A percentile compares a stretch with the other conserved stretches of the same genome.
Conservation (phyloP, 2,888 invertebrate species). For the Trisateles emortualis region DNA sequence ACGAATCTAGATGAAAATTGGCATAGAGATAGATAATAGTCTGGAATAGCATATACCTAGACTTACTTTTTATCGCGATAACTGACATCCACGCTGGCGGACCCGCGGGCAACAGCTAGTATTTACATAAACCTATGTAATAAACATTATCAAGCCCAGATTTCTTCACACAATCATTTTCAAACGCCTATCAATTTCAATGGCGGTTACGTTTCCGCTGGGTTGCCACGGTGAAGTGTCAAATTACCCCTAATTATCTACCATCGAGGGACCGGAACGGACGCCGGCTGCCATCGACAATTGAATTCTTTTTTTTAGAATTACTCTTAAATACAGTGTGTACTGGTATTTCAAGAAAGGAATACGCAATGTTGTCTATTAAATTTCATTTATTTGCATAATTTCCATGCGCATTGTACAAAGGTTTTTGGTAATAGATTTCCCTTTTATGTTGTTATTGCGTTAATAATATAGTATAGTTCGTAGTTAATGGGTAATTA, state of each 20-base stretch:
- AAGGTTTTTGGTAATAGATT: conserved; percentile 17
- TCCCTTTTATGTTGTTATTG: conserved; percentile 12
- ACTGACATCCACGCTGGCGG: no score
- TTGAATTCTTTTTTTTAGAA: conserved; percentile 52
- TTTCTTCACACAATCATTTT: conserved; percentile 37
- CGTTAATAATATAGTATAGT: conserved; percentile 2
- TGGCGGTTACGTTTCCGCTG: conserved; percentile 54
- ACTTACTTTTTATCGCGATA: no score
- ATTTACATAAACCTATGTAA: background rate
- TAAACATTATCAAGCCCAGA: conserved; percentile 15
- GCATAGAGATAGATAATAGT: no score
- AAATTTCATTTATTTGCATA: conserved; percentile 47
- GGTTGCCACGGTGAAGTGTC: conserved; percentile 59
- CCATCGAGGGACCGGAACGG: conserved; percentile 56
- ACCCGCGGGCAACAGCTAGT: no score
- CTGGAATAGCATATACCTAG: no score
- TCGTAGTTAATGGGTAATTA: conserved; percentile 5
- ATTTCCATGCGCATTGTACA: conserved; percentile 24
- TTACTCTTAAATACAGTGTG: conserved; percentile 51
- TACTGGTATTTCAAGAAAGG: conserved; percentile 48
- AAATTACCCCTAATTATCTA: conserved; percentile 65
- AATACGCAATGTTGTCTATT: conserved; percentile 40
- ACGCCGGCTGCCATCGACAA: conserved; percentile 53
- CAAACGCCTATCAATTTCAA: conserved; percentile 49
- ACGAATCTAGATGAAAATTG: no score